phyloP scores from a whole-genome alignment of 2,888 invertebrate species.

The Agrochola circellaris region DNA sequence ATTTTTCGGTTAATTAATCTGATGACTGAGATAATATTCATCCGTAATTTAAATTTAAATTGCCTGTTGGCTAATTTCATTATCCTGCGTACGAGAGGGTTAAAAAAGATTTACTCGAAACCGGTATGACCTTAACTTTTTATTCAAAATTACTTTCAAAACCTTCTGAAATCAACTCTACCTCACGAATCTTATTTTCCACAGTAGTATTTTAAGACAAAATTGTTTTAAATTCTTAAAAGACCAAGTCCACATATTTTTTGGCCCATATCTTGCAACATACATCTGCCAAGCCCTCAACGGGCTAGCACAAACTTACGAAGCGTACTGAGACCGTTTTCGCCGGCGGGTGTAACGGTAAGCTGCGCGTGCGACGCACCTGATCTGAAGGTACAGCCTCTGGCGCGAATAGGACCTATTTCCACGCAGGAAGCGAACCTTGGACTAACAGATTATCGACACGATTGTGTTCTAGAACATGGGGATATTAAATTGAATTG shows the following conservation, averaged over 20 bases:
- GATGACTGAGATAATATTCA: conserved; percentile 24
- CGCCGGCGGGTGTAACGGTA: conserved; percentile 83
- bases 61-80: neutral
- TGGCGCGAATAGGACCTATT: conserved; percentile 68
- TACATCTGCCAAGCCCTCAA: conserved; percentile 40
- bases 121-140: neutral
- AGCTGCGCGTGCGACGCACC: conserved; percentile 79
- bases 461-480: conserved; percentile 63
- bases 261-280: conserved; percentile 55
- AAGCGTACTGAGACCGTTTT: conserved; percentile 68
- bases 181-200: neutral
- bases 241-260: conserved; percentile 14
- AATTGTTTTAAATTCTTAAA: conserved; percentile 3
- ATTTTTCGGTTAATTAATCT: conserved; percentile 72
- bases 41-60: conserved; percentile 20
- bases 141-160: neutral
- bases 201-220: neutral
- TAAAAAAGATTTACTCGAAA: neutral
- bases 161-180: neutral
- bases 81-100: neutral
- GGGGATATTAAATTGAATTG: conserved; percentile 60
- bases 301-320: conserved; percentile 27
- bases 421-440: conserved; percentile 65
- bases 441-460: conserved; percentile 67
- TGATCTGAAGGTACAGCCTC: conserved; percentile 77